These are phyloP conservation scores for Coryphaenoides rupestris DNA, from an alignment of 2,113 vertebrate genomes.

Conservation along the genomic window DNA sequence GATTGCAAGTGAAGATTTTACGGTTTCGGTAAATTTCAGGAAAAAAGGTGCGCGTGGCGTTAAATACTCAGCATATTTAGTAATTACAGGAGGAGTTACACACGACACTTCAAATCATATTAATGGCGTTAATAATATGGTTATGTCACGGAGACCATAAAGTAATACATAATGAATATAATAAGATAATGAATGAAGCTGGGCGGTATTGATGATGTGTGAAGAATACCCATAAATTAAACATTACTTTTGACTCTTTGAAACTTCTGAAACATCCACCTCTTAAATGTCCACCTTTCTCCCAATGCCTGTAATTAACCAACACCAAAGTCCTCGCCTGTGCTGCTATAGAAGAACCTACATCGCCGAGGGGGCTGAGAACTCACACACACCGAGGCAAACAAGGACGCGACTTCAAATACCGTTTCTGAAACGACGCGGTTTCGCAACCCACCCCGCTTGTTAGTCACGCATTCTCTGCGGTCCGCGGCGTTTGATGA, in stretches of 20 bases:
- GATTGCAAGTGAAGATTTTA: not conserved
- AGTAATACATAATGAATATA: slow-evolving; percentile 8
- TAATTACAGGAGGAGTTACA: not conserved
- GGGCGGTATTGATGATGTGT: slow-evolving; percentile 23
- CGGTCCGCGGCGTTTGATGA: too few species aligned
- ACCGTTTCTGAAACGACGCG: slow-evolving; percentile 3
- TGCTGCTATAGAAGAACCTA: slow-evolving; percentile 15
- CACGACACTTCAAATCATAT: not conserved
- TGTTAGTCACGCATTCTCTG: too few species aligned
- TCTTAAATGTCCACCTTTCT: slow-evolving; percentile 43
- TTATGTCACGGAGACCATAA: too few species aligned
- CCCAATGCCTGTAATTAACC: slow-evolving; percentile 43
- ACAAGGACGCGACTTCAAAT: slow-evolving; percentile 3
- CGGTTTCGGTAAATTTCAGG: not conserved
- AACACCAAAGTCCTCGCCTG: slow-evolving; percentile 28
- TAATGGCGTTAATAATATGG: too few species aligned
- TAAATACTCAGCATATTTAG: too few species aligned
- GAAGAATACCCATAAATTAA: slow-evolving; percentile 35
- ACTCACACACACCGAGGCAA: too few species aligned
- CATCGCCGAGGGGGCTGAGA: slow-evolving; percentile 11
- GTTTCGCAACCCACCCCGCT: too few species aligned
- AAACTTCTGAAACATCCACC: slow-evolving; percentile 29
- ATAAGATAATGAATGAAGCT: slow-evolving; percentile 4
- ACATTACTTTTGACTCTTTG: slow-evolving; percentile 25
- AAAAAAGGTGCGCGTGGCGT: too few species aligned